Conservation (phyloP, 1,140 invertebrate species). For the Capitella teleta region DNA sequence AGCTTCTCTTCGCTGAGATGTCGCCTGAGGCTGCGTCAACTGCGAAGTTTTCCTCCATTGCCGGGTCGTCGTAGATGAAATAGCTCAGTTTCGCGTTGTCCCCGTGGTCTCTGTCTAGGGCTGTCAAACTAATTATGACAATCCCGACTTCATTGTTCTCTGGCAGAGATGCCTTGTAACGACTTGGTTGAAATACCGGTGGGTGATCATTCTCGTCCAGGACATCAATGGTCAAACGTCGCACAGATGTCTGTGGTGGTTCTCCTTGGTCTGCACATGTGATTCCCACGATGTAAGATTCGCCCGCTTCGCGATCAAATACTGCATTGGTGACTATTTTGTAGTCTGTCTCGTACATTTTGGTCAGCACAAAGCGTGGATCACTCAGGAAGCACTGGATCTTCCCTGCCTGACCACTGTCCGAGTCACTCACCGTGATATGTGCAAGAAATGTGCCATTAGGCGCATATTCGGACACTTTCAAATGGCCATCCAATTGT, state of each 20-base stretch:
- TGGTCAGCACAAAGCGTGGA: neutral
- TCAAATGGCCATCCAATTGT: neutral
- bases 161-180: constrained; percentile 1
- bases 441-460: constrained; percentile 12
- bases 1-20: neutral
- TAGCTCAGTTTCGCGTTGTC: constrained; percentile 6
- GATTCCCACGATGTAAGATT: constrained; percentile 1
- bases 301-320: constrained; percentile 9
- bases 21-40: neutral
- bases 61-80: constrained; percentile 50
- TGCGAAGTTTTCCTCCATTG: constrained; percentile 1
- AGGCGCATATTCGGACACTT: constrained; percentile 4
- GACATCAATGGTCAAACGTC: constrained; percentile 1
- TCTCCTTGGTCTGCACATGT: neutral
- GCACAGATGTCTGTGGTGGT: neutral
- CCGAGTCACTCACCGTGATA: constrained; percentile 9
- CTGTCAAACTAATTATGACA: neutral
- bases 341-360: constrained; percentile 6
- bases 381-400: constrained; percentile 3
- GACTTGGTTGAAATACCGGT: constrained; percentile 2
- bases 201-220: constrained; percentile 13
- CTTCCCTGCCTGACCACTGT: constrained; percentile 8
- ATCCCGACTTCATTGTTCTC: constrained; percentile 8
- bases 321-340: constrained; percentile 32
- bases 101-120: neutral